Conservation (phyloP, 1,140 invertebrate genomes). For the Matsumurasca onukii region DNA sequence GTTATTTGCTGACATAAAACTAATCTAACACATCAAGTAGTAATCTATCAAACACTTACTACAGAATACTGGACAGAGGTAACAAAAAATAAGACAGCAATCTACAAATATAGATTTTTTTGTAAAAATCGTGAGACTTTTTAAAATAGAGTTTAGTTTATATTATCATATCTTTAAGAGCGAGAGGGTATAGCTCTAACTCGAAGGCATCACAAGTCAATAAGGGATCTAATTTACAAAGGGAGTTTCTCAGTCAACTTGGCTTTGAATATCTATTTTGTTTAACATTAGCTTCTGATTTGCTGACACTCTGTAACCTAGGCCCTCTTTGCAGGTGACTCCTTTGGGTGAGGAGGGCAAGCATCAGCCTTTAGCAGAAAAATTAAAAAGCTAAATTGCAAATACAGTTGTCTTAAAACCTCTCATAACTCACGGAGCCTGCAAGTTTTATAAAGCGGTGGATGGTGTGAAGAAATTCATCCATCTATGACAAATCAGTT, state of each 20-base stretch:
- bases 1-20: neutral
- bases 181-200: slow-evolving; percentile 18
- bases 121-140: neutral
- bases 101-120: slow-evolving; percentile 18
- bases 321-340: too few relatives aligned
- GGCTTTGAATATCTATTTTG: neutral
- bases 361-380: too few relatives aligned
- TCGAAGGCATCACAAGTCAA: slow-evolving; percentile 4
- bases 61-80: slow-evolving; percentile 14
- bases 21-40: slow-evolving; percentile 1
- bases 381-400: too few relatives aligned
- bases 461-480: too few relatives aligned
- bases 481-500: too few relatives aligned
- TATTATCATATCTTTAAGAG: too few relatives aligned
- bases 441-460: too few relatives aligned
- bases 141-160: slow-evolving; percentile 8
- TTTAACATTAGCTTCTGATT: too few relatives aligned
- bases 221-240: neutral
- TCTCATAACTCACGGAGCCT: too few relatives aligned
- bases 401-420: too few relatives aligned
- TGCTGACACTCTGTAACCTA: too few relatives aligned
- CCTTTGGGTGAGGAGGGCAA: too few relatives aligned
- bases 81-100: neutral
- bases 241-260: neutral
- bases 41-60: slow-evolving; percentile 5